Evolutionary conservation across 37 sponge, comb jelly and placozoan genomes (phyloP).

Genomic region (Theonella swinhoei): DNA sequence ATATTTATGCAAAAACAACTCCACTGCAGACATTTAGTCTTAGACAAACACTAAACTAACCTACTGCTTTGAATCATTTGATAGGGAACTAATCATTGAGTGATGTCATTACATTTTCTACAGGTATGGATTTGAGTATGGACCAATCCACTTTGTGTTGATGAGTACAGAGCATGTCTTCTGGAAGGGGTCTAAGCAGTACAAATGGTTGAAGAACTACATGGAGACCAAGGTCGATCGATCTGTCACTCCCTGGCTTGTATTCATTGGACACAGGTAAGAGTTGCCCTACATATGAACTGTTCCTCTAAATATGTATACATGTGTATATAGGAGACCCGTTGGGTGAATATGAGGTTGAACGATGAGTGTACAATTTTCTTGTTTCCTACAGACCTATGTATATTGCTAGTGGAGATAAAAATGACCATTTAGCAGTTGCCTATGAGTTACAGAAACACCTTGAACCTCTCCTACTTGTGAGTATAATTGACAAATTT

Average conservation of each 20-base stretch:
- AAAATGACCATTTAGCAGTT: conserved; percentile 12
- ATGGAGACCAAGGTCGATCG: conserved; percentile 66
- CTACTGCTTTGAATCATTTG: conserved; percentile 33
- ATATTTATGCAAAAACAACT: no score
- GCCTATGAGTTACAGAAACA: conserved; percentile 26
- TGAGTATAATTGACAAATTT: no score
- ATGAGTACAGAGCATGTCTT: conserved; percentile 87
- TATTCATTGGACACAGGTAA: conserved; percentile 81
- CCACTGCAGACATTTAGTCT: no score
- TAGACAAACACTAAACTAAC: conserved; percentile 52
- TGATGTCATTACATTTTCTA: no score
- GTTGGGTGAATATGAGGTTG: conserved; percentile 36
- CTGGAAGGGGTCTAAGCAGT: conserved; percentile 19
- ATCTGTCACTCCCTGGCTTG: conserved; percentile 75
- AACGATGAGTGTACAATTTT: no score
- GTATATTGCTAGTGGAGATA: conserved; percentile 68
- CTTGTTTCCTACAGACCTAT: conserved; percentile 75
- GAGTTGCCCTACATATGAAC: no score
- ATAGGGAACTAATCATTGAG: conserved; percentile 52
- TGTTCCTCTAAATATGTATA: no score
- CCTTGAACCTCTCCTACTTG: conserved; percentile 68
- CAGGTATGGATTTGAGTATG: conserved; percentile 83
- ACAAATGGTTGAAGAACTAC: conserved; percentile 57
- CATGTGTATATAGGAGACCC: not conserved
- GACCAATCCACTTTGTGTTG: conserved; percentile 67